Evolutionary conservation across 2,113 vertebrate genomes (phyloP).

Genomic region (Microtus montanus): DNA sequence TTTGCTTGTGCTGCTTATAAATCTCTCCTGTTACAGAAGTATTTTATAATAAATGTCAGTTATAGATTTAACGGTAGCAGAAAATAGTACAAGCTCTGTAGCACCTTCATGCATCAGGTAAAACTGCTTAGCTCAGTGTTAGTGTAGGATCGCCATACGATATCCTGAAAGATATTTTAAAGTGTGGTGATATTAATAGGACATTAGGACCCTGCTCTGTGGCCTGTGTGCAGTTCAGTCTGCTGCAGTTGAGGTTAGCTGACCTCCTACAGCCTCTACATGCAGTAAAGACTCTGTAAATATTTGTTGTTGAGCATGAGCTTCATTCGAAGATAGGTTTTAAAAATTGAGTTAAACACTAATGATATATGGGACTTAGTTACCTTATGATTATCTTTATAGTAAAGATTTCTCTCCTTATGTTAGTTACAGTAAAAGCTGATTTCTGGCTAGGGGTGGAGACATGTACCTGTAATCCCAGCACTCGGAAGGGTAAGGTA

Average conservation of each 20-base stretch:
- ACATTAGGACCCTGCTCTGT: conserved; percentile 2
- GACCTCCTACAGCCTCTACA: not conserved
- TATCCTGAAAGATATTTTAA: conserved; percentile 49
- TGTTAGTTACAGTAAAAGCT: conserved; percentile 25
- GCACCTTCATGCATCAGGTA: conserved; percentile 77
- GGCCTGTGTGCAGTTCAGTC: conserved; percentile 15
- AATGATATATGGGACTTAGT: conserved; percentile 34
- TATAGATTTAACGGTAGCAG: conserved; percentile 84
- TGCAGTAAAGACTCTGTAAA: conserved; percentile 33
- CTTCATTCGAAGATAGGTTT: conserved; percentile 51
- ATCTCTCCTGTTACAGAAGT: conserved; percentile 79
- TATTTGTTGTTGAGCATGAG: conserved; percentile 62
- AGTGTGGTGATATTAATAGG: conserved; percentile 43
- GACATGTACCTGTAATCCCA: not conserved
- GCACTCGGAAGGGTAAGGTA: not conserved
- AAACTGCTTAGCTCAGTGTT: conserved; percentile 80
- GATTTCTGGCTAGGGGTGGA: not conserved
- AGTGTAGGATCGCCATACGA: conserved; percentile 62
- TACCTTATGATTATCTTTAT: conserved; percentile 39
- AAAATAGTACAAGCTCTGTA: conserved; percentile 76
- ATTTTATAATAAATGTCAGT: conserved; percentile 84
- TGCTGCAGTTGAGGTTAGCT: conserved; percentile 10
- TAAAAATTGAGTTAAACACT: conserved; percentile 32
- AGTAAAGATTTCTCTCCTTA: conserved; percentile 32
- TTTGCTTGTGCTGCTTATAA: conserved; percentile 84